Base-by-base conservation (phyloP, 2,797 vertebrate species). In the Lacerta viridis region DNA sequence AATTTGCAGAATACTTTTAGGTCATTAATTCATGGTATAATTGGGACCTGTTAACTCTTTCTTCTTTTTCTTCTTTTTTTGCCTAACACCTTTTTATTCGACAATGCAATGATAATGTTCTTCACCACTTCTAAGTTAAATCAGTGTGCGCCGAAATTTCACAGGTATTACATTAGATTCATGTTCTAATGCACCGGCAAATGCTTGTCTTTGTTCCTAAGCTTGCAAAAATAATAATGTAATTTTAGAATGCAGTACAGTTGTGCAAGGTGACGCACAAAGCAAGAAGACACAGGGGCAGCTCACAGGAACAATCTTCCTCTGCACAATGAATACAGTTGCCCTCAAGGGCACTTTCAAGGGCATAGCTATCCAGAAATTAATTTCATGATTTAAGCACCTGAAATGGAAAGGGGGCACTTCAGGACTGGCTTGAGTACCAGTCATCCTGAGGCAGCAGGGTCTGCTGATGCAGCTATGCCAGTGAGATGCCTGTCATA, bases 21-120 rank as follows among this genome's bases (percentile, higher is more conserved):
- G 76, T 93, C 94, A 93, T 93, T 95, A 96, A 94, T 80, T 93
- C 1, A 23, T 89, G 84, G 93, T 89, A 91, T 93, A 89, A 87
- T 94, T 90, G 92, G 29, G 80, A 88, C 92, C 91, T 89, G 84
- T 93, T 95, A 93, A 91, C 90, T 72, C 43, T 76, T 39, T n/a
- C 18, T 61, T 66, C 29, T 1, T 8, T 41, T 29, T 71, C 94
- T 88, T 78, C 92, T 81, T 18, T 71, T 79, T 93, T 83, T 87
- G 79, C 91, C 90, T 90, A 93, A 94, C 74, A 68, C 23, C 88
- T 93, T 93, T 91, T 74, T 82, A 88, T 91, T 93, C 93, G 91
- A 92, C 68, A 85, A 88, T 88, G 87, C 74, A 91, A 77, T 0
- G 11, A 82, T 90, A 89, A 88, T 82, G 88, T 68, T 82, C 23